A percentile compares a stretch with the other conserved stretches of the same genome.
These are phyloP conservation scores for Oceanodroma leucorhoa DNA, from an alignment of 2,797 vertebrate genomes.

Conservation along the genomic window DNA sequence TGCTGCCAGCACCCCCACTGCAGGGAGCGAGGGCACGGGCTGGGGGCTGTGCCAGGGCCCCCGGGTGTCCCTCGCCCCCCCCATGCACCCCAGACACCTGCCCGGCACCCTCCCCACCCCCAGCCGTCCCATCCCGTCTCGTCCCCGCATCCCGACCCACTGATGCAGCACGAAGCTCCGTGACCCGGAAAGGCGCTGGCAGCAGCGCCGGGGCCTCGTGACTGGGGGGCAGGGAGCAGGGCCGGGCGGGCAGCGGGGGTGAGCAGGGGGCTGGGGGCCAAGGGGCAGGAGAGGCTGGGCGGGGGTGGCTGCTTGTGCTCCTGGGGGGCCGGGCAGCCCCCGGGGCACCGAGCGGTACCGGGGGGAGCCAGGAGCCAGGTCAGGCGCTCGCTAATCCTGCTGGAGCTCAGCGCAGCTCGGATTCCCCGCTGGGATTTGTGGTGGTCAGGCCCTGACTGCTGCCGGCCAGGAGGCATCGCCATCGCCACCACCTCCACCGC, in stretches of 20 bases:
- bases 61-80: rapidly evolving
- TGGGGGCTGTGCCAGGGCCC: rapidly evolving
- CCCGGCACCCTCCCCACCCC: not conserved
- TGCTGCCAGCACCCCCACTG: not conserved
- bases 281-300: not conserved
- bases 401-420: not conserved
- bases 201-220: not conserved
- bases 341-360: rapidly evolving
- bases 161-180: constrained; percentile 42
- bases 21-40: not conserved
- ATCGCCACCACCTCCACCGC: rapidly evolving
- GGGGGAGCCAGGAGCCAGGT: not conserved
- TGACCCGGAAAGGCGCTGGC: constrained; percentile 56
- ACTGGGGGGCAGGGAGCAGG: not conserved
- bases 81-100: rapidly evolving
- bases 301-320: not conserved
- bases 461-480: not conserved
- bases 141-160: not conserved
- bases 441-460: not conserved
- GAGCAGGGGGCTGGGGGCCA: not conserved
- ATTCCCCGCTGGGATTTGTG: constrained; percentile 1
- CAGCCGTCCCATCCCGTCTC: not conserved
- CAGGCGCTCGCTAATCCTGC: constrained; percentile 32
- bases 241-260: rapidly evolving
- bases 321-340: not conserved